Conservation (phyloP, 2,113 vertebrate species). For the Aspiorhynchus laticeps region DNA sequence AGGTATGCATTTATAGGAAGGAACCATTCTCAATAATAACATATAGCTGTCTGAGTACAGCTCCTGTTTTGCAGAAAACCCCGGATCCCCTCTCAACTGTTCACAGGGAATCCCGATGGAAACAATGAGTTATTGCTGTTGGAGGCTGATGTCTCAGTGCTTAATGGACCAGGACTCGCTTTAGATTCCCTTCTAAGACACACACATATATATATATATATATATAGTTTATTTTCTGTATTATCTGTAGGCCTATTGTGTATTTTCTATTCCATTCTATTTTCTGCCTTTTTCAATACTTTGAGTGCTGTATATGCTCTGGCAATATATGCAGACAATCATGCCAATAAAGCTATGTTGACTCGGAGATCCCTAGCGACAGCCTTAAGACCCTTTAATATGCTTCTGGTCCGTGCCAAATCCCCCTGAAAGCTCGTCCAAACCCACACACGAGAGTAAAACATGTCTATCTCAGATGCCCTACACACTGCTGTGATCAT, state of each 20-base stretch:
- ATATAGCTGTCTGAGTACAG: background rate
- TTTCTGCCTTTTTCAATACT: background rate
- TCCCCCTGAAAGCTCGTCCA: conserved; percentile 4
- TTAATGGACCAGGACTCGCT: conserved; percentile 10
- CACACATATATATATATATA: background rate
- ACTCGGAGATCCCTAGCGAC: conserved; percentile 12
- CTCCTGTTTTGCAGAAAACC: background rate
- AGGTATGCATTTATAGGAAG: background rate
- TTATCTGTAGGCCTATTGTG: background rate
- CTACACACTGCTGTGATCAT: background rate
- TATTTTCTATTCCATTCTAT: background rate
- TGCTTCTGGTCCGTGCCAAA: conserved; percentile 24
- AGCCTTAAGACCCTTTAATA: conserved; percentile 13
- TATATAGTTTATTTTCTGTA: background rate
- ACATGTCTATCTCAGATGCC: background rate
- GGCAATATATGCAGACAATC: conserved; percentile 6
- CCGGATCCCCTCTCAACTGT: background rate
- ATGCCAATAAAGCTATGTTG: conserved; percentile 23
- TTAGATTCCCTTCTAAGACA: background rate
- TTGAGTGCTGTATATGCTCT: background rate
- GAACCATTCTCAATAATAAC: background rate
- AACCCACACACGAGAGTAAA: background rate
- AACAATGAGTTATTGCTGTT: background rate
- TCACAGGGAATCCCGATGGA: conserved; percentile 32
- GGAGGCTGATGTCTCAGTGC: background rate